phyloP scores from a whole-genome alignment of 1,140 invertebrate genomes.

The Drosophila busckii region DNA sequence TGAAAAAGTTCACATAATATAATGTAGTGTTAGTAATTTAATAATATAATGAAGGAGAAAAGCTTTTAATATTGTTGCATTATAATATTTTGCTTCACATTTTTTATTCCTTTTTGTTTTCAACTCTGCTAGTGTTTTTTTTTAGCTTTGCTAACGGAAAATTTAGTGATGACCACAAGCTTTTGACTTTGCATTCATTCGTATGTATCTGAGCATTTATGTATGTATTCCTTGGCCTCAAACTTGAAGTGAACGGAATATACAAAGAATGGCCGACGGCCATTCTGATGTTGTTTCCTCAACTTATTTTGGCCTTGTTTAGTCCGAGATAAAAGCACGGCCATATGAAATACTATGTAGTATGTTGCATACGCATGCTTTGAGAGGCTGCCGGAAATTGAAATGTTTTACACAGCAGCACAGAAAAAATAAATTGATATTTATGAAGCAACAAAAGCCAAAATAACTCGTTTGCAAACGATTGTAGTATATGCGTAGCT shows the following conservation, averaged over 20 bases:
- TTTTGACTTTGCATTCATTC: too few species aligned
- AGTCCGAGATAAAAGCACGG: not conserved
- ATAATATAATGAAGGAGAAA: not conserved
- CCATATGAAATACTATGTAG: conserved; percentile 1
- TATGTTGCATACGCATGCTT: conserved; percentile 27
- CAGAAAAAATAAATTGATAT: conserved; percentile 68
- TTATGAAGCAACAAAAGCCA: conserved; percentile 53
- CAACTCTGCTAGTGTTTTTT: conserved; percentile 18
- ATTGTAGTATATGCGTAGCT: too few species aligned
- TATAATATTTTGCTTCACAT: too few species aligned
- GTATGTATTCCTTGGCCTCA: conserved; percentile 23
- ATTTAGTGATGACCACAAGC: too few species aligned
- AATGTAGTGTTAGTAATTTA: conserved; percentile 2
- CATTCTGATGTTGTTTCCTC: conserved; percentile 45
- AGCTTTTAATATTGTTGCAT: not conserved
- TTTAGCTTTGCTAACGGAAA: conserved; percentile 3
- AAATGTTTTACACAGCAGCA: conserved; percentile 53
- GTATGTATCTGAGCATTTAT: not conserved
- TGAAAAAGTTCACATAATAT: too few species aligned
- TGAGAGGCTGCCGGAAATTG: conserved; percentile 56
- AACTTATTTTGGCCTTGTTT: conserved; percentile 25
- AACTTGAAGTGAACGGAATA: conserved; percentile 46
- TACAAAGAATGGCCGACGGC: conserved; percentile 48
- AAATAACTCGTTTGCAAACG: conserved; percentile 23
- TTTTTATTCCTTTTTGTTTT: conserved; percentile 9